A percentile compares a stretch with the other conserved stretches of the same genome.
phyloP scores from a whole-genome alignment of 2,888 invertebrate species.

The Xestia ashworthii region DNA sequence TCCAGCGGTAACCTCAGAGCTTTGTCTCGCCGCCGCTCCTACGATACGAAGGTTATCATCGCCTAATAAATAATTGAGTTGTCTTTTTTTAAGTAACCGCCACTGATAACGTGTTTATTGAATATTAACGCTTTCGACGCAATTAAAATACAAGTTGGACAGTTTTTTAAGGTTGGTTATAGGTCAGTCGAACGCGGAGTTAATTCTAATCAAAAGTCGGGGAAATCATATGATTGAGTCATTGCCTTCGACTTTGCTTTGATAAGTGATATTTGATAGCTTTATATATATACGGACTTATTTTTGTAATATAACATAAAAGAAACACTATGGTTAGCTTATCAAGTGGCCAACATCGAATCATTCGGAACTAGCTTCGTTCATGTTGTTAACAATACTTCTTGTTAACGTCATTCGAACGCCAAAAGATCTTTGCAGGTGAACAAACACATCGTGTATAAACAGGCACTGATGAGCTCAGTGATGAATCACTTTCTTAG shows the following conservation, averaged over 20 bases:
- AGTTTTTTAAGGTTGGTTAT: slow-evolving; percentile 70
- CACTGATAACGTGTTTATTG: slow-evolving; percentile 84
- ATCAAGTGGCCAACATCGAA: too few species aligned
- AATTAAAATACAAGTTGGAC: slow-evolving; percentile 79
- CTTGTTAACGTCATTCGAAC: too few species aligned
- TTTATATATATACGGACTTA: too few species aligned
- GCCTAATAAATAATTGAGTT: slow-evolving; percentile 80
- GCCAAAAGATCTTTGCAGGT: too few species aligned
- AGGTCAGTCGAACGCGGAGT: slow-evolving; percentile 65
- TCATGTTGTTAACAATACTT: neutral
- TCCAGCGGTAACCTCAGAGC: slow-evolving; percentile 35
- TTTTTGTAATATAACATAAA: too few species aligned
- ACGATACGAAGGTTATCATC: slow-evolving; percentile 79
- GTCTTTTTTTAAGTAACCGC: slow-evolving; percentile 81
- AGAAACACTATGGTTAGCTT: too few species aligned
- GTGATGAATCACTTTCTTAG: too few species aligned
- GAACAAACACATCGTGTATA: too few species aligned
- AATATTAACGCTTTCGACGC: slow-evolving; percentile 85
- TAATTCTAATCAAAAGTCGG: slow-evolving; percentile 44
- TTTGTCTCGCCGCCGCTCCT: slow-evolving; percentile 57
- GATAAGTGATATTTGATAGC: slow-evolving; percentile 19
- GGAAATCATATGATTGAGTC: slow-evolving; percentile 52
- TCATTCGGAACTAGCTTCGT: too few species aligned
- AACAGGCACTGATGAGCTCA: too few species aligned
- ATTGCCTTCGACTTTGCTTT: slow-evolving; percentile 27